These are phyloP conservation scores for Macaria notata DNA, from an alignment of 2,888 invertebrate species.

Conservation along the genomic window DNA sequence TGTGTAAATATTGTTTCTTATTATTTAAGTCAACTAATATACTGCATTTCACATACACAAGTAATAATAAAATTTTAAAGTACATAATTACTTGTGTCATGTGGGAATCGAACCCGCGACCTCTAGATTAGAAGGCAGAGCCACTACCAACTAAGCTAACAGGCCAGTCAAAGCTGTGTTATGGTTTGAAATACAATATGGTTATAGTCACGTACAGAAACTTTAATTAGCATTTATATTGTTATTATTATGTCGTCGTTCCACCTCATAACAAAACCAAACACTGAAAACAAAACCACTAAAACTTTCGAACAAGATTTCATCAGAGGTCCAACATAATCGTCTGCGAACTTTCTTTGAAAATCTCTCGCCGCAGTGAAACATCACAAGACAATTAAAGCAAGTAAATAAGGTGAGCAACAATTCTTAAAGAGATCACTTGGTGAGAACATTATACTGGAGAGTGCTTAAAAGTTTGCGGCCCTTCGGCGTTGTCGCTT, in stretches of 20 bases:
- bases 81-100: no score
- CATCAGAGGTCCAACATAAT: constrained; percentile 27
- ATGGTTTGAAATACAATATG: no score
- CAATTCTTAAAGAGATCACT: constrained; percentile 62
- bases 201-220: no score
- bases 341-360: constrained; percentile 25
- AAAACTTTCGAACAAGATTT: constrained; percentile 25
- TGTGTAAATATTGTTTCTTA: no score
- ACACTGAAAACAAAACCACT: constrained; percentile 24
- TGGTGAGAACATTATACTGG: constrained; percentile 62
- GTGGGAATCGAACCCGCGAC: no score
- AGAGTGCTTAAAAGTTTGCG: constrained; percentile 67
- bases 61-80: no score
- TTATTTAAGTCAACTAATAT: no score
- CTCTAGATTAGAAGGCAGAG: no score
- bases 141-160: no score
- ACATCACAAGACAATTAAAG: constrained; percentile 50
- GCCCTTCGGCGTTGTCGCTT: constrained; percentile 54
- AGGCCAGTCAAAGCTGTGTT: no score
- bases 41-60: no score
- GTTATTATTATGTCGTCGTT: constrained; percentile 3
- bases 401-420: constrained; percentile 55
- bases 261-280: constrained; percentile 22
- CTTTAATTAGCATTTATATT: no score
- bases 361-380: constrained; percentile 30